Evolutionary conservation across 37 sponge, comb jelly and placozoan species (phyloP).

Genomic region (Dysidea cf. avara): DNA sequence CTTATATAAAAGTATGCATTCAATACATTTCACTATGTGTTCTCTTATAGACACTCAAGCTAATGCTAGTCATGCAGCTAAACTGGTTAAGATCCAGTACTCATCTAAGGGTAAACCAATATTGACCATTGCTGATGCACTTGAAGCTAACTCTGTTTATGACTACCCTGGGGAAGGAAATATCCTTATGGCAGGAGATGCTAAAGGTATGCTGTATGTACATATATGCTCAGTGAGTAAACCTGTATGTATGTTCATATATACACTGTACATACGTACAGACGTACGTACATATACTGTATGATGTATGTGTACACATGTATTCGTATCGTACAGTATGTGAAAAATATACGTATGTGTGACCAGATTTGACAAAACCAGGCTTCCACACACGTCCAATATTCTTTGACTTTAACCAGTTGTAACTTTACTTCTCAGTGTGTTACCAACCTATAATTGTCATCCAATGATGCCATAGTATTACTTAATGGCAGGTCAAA

Average conservation of each 20-base stretch:
- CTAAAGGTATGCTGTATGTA: slow-evolving; percentile 31
- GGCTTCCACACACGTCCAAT: too few relatives aligned
- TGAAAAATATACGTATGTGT: too few relatives aligned
- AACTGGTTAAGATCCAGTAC: slow-evolving; percentile 27
- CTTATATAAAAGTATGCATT: not conserved
- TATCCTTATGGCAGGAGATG: slow-evolving; percentile 74
- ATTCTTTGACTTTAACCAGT: too few relatives aligned
- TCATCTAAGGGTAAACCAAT: slow-evolving; percentile 59
- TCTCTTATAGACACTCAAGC: slow-evolving; percentile 73
- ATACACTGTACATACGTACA: not conserved
- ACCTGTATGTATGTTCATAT: not conserved
- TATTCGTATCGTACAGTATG: slow-evolving; percentile 25
- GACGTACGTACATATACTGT: not conserved
- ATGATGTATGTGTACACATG: not conserved
- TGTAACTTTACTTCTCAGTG: too few relatives aligned
- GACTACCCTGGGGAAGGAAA: slow-evolving; percentile 15
- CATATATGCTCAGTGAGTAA: not conserved
- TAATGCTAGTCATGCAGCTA: slow-evolving; percentile 50
- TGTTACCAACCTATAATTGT: too few relatives aligned
- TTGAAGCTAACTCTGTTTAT: slow-evolving; percentile 37
- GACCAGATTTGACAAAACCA: too few relatives aligned
- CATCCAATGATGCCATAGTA: too few relatives aligned
- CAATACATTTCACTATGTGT: too few relatives aligned
- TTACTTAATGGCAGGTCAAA: too few relatives aligned
- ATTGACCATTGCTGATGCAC: slow-evolving; percentile 64